Percentiles rank a stretch among this genome's conserved stretches.
Conservation (phyloP, 2,797 vertebrate species). For the Chelon auratus region DNA sequence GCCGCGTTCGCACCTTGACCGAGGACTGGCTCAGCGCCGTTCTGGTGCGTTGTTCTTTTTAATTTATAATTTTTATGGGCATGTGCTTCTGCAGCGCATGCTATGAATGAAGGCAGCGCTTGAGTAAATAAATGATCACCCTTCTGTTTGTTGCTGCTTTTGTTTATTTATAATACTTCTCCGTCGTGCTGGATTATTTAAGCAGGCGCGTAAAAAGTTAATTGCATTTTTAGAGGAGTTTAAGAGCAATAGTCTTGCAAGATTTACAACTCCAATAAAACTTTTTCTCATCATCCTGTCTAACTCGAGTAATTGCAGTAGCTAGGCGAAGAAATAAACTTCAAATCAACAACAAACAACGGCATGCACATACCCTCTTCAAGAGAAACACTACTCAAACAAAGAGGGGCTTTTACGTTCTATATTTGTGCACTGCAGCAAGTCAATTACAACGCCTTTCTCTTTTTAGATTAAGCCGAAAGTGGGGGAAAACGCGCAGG, state of each 20-base stretch:
- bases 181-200: constrained; percentile 7
- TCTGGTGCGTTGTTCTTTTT: constrained; percentile 83
- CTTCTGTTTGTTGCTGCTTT: neutral
- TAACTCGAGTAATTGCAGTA: neutral
- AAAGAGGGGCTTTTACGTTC: constrained; percentile 2
- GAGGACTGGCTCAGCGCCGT: constrained; percentile 95
- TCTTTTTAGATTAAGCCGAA: constrained; percentile 7
- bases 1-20: constrained; percentile 89
- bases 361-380: constrained; percentile 13
- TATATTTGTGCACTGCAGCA: constrained; percentile 13
- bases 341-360: constrained; percentile 7
- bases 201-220: neutral
- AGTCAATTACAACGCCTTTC: neutral
- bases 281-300: neutral
- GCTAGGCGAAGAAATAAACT: neutral
- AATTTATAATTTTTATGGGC: neutral
- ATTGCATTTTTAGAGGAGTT: neutral
- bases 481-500: neutral
- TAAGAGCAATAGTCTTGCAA: neutral
- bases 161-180: neutral
- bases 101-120: neutral
- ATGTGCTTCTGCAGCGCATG: neutral
- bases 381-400: neutral
- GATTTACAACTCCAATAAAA: neutral
- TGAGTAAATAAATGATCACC: neutral